A percentile compares a stretch with the other conserved stretches of the same genome.
Evolutionary conservation across 2,888 invertebrate genomes (phyloP).

Genomic region (Andrena praecox): DNA sequence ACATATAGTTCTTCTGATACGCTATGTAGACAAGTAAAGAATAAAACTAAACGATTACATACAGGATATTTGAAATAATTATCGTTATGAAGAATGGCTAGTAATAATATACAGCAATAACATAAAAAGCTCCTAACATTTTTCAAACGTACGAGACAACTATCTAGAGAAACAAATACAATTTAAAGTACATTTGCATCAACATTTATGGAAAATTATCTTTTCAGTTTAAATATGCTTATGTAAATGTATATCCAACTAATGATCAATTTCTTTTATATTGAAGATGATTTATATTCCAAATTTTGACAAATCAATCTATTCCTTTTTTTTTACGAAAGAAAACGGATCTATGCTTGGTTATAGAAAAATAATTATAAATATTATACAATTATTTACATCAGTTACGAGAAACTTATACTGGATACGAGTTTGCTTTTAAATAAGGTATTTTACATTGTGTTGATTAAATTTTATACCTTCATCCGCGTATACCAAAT

Average conservation of each 20-base stretch:
- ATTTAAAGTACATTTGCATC: neutral
- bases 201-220: constrained; percentile 5
- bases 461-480: neutral
- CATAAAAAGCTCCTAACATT: constrained; percentile 30
- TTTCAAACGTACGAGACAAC: constrained; percentile 20
- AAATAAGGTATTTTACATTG: constrained; percentile 9
- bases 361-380: constrained; percentile 28
- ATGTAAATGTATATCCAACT: constrained; percentile 16
- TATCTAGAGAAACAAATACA: constrained; percentile 34
- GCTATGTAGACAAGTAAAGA: constrained; percentile 38
- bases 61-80: constrained; percentile 32
- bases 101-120: constrained; percentile 52
- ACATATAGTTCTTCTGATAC: constrained; percentile 22
- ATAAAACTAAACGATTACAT: constrained; percentile 47
- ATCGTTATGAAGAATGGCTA: constrained; percentile 31
- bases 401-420: constrained; percentile 6
- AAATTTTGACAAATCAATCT: constrained; percentile 4
- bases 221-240: constrained; percentile 2
- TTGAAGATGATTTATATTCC: constrained; percentile 1
- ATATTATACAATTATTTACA: constrained; percentile 51
- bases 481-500: constrained; percentile 26
- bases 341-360: neutral
- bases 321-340: neutral
- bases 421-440: neutral
- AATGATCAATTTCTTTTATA: constrained; percentile 4